Base-by-base conservation (phyloP, 1,140 invertebrate genomes). In the Arctopsyche grandis region DNA sequence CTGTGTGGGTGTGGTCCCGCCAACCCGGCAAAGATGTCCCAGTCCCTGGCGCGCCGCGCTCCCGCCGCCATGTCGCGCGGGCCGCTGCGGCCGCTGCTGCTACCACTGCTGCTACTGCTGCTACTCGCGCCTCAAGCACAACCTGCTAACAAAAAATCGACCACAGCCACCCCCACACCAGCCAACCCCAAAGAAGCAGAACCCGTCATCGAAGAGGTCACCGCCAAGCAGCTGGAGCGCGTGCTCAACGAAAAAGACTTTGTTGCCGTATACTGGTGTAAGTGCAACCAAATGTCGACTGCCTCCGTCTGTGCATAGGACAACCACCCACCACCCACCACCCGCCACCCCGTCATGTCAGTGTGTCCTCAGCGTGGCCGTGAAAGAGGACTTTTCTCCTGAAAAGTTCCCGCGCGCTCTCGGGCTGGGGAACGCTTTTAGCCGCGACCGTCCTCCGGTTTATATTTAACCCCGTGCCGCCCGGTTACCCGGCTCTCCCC, bases 221-320 rank as follows among this genome's bases (percentile, higher is more conserved):
- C 94, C 87, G 92, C 94, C 85, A 96, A 97, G 87, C 94, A 96
- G 89, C 92, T 97, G 86, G 95, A 97, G 86, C 91, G 94, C 85
- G 90, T 97, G 79, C 91, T 97, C 84, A 92, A 94, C 85, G 94
- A 96, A 83, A 96, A 96, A 91, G 95, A 97, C 89, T 97, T 94
- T 90, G 95, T 97, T 85, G 96, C 96, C 84, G 96, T 97, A 85
- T 97, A 95, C 89, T 97, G 96, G 95, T 97, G 96, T 98, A 95
- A 97, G 96, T 95, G 88, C 79, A 52, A 12, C 16, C 78, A 52
- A 52, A 7, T 46, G 80, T 79, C 48, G 43, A 74, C 69, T 52
- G 78, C 14, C 77, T 79, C 69, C 76, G 73, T 78, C 78, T 24
- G 29, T 70, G 52, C 38, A 14, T 44, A 29, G n/a, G n/a, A n/a